These are phyloP conservation scores for Callimorpha dominula DNA, from an alignment of 2,888 invertebrate species.

Conservation along the genomic window DNA sequence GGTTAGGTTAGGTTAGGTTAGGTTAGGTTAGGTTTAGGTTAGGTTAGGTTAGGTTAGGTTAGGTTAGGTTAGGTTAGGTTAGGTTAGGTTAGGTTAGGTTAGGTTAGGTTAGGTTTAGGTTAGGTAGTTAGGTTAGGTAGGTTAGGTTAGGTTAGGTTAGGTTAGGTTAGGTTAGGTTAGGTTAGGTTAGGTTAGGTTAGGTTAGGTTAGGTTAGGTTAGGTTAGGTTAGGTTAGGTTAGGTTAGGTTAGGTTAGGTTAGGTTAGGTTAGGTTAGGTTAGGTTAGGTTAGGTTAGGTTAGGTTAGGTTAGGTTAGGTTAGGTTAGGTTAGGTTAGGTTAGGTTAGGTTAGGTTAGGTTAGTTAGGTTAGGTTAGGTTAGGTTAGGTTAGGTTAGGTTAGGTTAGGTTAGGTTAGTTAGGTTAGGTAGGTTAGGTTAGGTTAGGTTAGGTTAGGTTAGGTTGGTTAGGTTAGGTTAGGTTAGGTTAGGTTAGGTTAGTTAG, in stretches of 20 bases:
- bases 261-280: no score
- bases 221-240: conserved; percentile 25
- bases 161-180: conserved; percentile 28
- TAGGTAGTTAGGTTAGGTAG: conserved; percentile 27
- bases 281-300: conserved; percentile 1
- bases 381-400: conserved; percentile 6
- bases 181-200: conserved; percentile 28
- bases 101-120: conserved; percentile 28
- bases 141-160: no score
- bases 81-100: conserved; percentile 29
- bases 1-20: conserved; percentile 31
- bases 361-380: conserved; percentile 6
- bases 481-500: conserved; percentile 9
- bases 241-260: conserved; percentile 16
- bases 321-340: background rate
- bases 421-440: no score
- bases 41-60: conserved; percentile 33
- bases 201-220: conserved; percentile 31
- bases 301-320: background rate
- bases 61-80: conserved; percentile 30
- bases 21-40: conserved; percentile 32
- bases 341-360: background rate
- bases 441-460: conserved; percentile 19
- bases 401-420: conserved; percentile 7
- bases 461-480: no score